Conservation (phyloP, 1,140 invertebrate genomes). For the Hetaerina americana region DNA sequence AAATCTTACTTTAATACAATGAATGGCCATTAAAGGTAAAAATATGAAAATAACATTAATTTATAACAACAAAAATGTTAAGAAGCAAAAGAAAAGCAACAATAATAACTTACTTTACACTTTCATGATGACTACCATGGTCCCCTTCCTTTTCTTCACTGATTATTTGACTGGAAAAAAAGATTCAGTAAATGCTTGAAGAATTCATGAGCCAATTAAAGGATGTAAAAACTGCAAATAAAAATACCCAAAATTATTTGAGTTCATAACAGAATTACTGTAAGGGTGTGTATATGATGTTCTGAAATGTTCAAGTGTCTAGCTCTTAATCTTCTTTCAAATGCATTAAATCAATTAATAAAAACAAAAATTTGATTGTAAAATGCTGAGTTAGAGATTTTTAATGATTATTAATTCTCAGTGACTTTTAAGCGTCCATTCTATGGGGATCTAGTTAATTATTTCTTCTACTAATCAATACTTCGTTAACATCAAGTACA, state of each 20-base stretch:
- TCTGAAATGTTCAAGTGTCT: too few relatives aligned
- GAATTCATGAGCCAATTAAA: slow-evolving; percentile 1
- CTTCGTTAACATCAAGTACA: too few relatives aligned
- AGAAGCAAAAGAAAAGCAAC: neutral
- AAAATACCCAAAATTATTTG: slow-evolving; percentile 5
- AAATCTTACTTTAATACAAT: slow-evolving; percentile 4
- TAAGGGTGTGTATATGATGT: too few relatives aligned
- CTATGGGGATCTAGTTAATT: too few relatives aligned
- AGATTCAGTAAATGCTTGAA: slow-evolving; percentile 3
- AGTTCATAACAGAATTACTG: slow-evolving; percentile 4
- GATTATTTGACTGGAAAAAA: slow-evolving; percentile 46
- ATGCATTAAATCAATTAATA: too few relatives aligned
- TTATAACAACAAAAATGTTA: neutral
- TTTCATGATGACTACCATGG: slow-evolving; percentile 31
- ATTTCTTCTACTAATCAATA: too few relatives aligned
- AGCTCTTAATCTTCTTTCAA: too few relatives aligned
- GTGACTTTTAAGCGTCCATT: too few relatives aligned
- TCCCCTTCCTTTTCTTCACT: slow-evolving; percentile 46
- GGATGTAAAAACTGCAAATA: slow-evolving; percentile 8
- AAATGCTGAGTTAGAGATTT: too few relatives aligned
- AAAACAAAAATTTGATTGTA: too few relatives aligned
- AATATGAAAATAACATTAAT: neutral
- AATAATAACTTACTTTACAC: slow-evolving; percentile 33
- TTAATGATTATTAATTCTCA: too few relatives aligned
- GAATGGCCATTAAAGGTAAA: neutral